Conservation (phyloP, 2,797 vertebrate species). For the Simalia tracyae region DNA sequence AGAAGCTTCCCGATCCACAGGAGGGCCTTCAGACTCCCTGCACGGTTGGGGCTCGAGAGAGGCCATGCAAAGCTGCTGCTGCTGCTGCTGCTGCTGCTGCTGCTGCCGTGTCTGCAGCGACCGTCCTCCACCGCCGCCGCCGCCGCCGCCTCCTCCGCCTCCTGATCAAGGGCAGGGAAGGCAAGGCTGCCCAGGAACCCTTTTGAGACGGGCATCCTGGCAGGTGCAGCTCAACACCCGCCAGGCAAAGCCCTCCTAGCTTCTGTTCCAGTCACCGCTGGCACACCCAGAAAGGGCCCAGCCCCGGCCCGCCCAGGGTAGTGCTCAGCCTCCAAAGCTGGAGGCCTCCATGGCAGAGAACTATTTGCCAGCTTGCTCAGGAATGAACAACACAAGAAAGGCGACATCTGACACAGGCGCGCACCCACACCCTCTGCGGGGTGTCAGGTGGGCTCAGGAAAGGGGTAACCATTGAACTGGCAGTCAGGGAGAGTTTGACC, state of each 20-base stretch:
- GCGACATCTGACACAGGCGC: rapidly evolving
- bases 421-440: not conserved
- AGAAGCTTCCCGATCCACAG: not conserved
- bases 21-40: no score
- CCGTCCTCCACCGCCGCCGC: not conserved
- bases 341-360: not conserved
- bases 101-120: no score
- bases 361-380: no score
- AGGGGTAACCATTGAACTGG: not conserved
- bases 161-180: not conserved
- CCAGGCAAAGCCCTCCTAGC: not conserved
- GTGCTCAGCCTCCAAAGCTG: not conserved
- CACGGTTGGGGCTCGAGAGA: not conserved
- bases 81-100: no score
- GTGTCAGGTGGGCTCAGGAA: not conserved
- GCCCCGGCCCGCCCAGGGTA: no score
- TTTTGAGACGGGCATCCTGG: not conserved
- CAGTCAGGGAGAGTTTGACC: not conserved
- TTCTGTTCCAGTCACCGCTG: not conserved
- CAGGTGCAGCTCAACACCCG: not conserved
- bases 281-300: no score
- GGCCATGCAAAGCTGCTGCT: not conserved
- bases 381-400: not conserved
- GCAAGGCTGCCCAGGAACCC: not conserved
- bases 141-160: no score